A percentile compares a stretch with the other conserved stretches of the same genome.
These are phyloP conservation scores for Eidolon helvum DNA, from an alignment of 2,113 vertebrate genomes.

Conservation along the genomic window DNA sequence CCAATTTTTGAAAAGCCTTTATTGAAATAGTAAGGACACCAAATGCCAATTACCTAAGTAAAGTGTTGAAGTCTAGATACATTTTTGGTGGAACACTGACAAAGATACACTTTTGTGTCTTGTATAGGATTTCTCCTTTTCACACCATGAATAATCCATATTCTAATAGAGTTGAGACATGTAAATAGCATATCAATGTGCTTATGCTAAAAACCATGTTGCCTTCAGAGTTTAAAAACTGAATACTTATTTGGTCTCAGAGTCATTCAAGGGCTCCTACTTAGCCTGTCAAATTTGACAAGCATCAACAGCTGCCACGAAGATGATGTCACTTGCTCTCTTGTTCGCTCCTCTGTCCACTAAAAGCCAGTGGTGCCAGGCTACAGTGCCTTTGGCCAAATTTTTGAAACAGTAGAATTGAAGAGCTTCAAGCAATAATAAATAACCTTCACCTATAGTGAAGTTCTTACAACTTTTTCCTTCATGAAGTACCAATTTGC, in stretches of 20 bases:
- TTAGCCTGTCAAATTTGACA: conserved; percentile 37
- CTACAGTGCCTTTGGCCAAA: neutral
- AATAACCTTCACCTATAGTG: neutral
- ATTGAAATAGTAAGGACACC: neutral
- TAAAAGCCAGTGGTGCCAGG: neutral
- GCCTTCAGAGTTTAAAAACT: neutral
- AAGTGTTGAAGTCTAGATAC: neutral
- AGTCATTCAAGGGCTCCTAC: neutral
- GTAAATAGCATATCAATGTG: neutral
- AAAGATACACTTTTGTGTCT: neutral
- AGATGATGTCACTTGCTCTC: conserved; percentile 32
- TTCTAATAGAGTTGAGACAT: neutral
- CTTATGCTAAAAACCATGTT: neutral
- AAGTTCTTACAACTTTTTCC: neutral
- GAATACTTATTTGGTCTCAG: neutral
- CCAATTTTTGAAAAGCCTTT: conserved; percentile 21
- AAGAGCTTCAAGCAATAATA: neutral
- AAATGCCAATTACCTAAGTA: neutral
- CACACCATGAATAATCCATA: neutral
- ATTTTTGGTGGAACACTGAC: neutral
- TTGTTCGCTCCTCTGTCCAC: neutral
- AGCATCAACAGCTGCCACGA: conserved; percentile 11
- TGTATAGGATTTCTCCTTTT: conserved; percentile 22
- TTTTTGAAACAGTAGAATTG: neutral
- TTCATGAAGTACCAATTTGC: neutral